Evolutionary conservation across 2,113 vertebrate genomes (phyloP), one percentile per base, ranked within the genome.

Genomic region (Cyanistes caeruleus): DNA sequence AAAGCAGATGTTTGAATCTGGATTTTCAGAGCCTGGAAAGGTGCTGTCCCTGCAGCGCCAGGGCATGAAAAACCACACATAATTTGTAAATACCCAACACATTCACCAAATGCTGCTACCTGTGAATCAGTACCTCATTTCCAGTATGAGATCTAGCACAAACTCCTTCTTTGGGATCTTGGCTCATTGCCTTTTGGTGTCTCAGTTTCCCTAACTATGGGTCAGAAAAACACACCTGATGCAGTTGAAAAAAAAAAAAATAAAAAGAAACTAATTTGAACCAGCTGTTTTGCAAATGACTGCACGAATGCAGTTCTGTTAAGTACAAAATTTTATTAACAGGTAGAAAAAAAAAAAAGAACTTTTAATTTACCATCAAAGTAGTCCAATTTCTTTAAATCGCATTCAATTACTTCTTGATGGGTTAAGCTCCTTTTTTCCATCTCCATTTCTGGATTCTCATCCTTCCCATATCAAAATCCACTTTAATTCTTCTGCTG

Each of bases 401-500:
- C 4, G 2, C 80, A 86, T 91, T 74, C 37, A 90, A 69, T 80
- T 93, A 94, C 60, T 55, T 87, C 87, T 72, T 69, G 89, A 96
- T 97, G 68, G 30, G 22, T 52, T 75, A 77, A 94, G 56, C 60
- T 91, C 46, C 69, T 63, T 78, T 95, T 44, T 90, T 84, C 58
- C 11, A 76, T 90, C 33, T 46, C 49, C 9, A 31, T 88, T 60
- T 86, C 81, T 75, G 58, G 13, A 78, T 94, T 28, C 31, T 92
- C 35, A 88, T 84, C 53, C 60, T 93, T 83, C 75, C 65, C 46
- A 65, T 92, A 96, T 95, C 84, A 97, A 90, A 95, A 86, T 84
- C 44, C 77, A 93, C 88, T 95, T 80, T 93, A 92, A 94, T 75
- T 96, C 82, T 93, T 93, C 95, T 81, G 85, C 90, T 94, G 41